These are phyloP conservation scores for Metaphire vulgaris DNA, from an alignment of 1,140 invertebrate species.

Conservation along the genomic window DNA sequence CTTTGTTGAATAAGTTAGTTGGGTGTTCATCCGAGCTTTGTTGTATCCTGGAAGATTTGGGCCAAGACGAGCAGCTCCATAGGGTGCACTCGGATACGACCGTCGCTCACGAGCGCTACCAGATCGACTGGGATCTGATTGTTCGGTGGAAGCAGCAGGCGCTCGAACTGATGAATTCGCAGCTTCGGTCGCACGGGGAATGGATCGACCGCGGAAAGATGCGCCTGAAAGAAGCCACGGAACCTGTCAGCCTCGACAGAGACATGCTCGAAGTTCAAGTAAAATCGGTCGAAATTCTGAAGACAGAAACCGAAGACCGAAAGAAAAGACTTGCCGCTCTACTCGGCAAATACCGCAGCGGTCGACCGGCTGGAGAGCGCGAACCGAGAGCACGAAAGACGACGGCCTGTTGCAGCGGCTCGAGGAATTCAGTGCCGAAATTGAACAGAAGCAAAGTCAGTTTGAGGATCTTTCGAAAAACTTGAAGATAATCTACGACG, in stretches of 20 bases:
- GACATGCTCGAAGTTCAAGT: neutral
- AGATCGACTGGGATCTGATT: neutral
- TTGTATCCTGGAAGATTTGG: neutral
- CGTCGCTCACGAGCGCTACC: neutral
- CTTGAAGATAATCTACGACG: neutral
- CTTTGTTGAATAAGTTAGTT: neutral
- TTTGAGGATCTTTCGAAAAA: neutral
- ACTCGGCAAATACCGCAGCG: neutral
- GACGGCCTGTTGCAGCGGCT: neutral
- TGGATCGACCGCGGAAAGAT: neutral
- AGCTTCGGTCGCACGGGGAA: neutral
- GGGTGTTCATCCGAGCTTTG: neutral
- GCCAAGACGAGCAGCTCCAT: neutral
- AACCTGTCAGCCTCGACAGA: neutral
- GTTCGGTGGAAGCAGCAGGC: neutral
- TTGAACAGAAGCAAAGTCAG: neutral
- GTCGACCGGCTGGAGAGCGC: neutral
- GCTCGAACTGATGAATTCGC: neutral
- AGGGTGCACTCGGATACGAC: neutral
- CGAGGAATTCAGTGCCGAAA: neutral
- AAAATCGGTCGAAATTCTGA: neutral
- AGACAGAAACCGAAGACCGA: neutral
- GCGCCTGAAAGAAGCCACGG: neutral
- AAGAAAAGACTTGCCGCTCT: neutral
- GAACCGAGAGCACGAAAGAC: neutral